A percentile compares a stretch with the other conserved stretches of the same genome.
These are phyloP conservation scores for Drosophila ogumai DNA, from an alignment of 1,140 invertebrate species.

Conservation along the genomic window DNA sequence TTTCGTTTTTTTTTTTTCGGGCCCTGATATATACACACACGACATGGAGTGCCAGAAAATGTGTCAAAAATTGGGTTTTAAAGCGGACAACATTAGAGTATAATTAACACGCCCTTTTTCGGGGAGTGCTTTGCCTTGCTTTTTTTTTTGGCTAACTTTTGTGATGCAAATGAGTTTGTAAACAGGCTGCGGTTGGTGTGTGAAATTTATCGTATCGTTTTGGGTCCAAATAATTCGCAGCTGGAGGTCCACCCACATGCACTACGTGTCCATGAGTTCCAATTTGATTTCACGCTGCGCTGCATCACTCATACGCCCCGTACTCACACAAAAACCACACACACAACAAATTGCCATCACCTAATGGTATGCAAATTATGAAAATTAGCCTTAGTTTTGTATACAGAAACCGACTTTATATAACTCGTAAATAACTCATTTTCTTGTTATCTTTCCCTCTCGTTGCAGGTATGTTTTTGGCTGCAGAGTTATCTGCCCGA, in stretches of 20 bases:
- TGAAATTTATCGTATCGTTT: conserved; percentile 63
- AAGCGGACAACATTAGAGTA: conserved; percentile 74
- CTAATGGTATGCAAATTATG: conserved; percentile 63
- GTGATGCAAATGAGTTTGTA: conserved; percentile 75
- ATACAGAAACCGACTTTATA: conserved; percentile 11
- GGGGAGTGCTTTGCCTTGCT: conserved; percentile 6
- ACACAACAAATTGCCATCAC: conserved; percentile 33
- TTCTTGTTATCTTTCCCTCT: conserved; percentile 53
- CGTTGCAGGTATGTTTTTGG: conserved; percentile 58
- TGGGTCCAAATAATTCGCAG: conserved; percentile 59
- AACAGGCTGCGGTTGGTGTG: conserved; percentile 33
- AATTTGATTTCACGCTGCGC: conserved; percentile 66
- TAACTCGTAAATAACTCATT: conserved; percentile 52
- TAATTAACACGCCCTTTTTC: conserved; percentile 79
- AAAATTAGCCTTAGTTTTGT: conserved; percentile 49
- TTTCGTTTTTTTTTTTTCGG: conserved; percentile 1
- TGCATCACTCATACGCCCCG: conserved; percentile 66
- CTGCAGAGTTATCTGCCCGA: conserved; percentile 8
- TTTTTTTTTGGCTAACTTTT: conserved; percentile 74
- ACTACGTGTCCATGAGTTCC: conserved; percentile 8
- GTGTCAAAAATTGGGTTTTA: conserved; percentile 68
- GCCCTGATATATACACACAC: conserved; percentile 3
- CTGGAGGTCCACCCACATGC: conserved; percentile 55
- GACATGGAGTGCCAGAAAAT: conserved; percentile 26
- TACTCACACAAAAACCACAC: background rate